phyloP scores from a whole-genome alignment of 2,888 invertebrate genomes.

The Brachycybe producta region DNA sequence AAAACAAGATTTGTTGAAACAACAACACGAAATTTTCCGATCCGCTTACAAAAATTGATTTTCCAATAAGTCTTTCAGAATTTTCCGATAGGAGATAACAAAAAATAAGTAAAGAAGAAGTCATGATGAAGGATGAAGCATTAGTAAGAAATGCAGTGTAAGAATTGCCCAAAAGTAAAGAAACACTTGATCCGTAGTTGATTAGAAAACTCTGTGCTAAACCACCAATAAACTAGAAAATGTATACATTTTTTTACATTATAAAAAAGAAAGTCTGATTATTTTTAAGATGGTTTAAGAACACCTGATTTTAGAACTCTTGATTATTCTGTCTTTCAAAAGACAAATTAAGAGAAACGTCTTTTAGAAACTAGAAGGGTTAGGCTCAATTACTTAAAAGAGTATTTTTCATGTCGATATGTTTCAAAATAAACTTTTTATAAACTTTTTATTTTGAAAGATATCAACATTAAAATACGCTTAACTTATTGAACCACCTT shows the following conservation, averaged over 20 bases:
- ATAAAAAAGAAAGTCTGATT: neutral
- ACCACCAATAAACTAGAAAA: conserved; percentile 55
- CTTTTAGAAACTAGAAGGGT: no score
- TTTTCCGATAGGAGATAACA: conserved; percentile 68
- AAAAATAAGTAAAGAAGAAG: conserved; percentile 55
- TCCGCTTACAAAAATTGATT: conserved; percentile 66
- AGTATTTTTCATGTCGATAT: no score
- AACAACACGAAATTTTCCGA: neutral
- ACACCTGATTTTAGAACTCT: no score
- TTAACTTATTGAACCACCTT: neutral
- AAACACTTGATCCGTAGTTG: conserved; percentile 60
- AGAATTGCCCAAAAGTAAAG: conserved; percentile 59
- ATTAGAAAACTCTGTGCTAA: conserved; percentile 67
- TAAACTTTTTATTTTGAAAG: no score
- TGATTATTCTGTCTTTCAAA: no score
- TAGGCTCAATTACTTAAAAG: no score
- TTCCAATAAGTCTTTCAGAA: conserved; percentile 58
- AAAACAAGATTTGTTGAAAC: neutral
- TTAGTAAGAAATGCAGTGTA: conserved; percentile 69
- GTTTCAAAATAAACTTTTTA: no score
- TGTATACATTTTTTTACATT: conserved; percentile 16
- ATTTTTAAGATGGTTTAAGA: neutral
- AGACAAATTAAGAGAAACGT: no score
- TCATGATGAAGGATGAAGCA: conserved; percentile 64
- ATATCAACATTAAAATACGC: no score